Base-by-base conservation (phyloP, 2,797 vertebrate species). In the Erpetoichthys calabaricus region DNA sequence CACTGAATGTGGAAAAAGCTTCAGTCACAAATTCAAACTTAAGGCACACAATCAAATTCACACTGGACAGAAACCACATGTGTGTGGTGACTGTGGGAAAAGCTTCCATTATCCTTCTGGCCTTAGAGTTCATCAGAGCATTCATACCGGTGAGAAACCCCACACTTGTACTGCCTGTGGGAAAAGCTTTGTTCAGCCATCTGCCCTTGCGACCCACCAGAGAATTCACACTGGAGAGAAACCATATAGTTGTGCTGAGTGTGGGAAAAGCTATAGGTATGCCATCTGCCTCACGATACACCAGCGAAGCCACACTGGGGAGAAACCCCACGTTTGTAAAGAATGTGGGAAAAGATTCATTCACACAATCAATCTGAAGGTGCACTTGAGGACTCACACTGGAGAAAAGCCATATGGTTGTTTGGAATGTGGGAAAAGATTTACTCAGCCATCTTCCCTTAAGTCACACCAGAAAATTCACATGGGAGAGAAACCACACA, bases 401-500 rank as follows among this genome's bases (percentile, higher is more conserved):
- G 86, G 89, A 3, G 88, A 89, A 57, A 77, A 78, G 44, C 86
- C 86, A 0, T 88, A 76, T 50, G 44, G 68, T 63, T 92, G 86
- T 63, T 75, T 66, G 9, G 54, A 86, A 5, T 91, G 89, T 59
- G 78, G 71, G 2, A 75, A 70, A 63, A 69, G 62, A 6, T 77
- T 77, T 61, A 71, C 68, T 9, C 68, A 71, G 25, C 73, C 68
- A 45, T 71, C 70, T 3, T 67, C 67, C 7, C 68, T 75, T 2
- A 63, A 63, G 45, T 67, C 67, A 43, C 88, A 90, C 70, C 86
- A 83, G 43, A 79, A 88, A 5, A 64, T 79, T 58, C 89, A 90
- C 74, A 88, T 84, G 0, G 89, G 87, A 2, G 89, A 91, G 67
- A 84, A 82, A 44, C 88, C 87, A 0, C 90, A 87, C 41, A 61